Conservation (phyloP, 2,113 vertebrate species). For the Apaloderma vittatum region DNA sequence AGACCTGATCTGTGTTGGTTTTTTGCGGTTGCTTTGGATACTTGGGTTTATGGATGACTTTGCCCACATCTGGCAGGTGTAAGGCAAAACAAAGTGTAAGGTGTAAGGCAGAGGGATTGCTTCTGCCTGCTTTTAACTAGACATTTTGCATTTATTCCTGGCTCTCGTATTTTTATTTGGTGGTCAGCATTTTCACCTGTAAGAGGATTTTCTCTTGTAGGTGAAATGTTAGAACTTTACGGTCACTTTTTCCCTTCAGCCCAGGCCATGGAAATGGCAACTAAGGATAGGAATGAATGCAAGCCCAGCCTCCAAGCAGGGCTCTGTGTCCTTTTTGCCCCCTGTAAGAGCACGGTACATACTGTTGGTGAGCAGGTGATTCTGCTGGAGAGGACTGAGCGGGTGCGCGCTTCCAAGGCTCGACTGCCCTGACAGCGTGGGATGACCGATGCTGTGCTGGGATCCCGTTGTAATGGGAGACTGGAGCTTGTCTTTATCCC, state of each 20-base stretch:
- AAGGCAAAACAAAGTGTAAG: not conserved
- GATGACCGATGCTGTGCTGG: conserved; percentile 80
- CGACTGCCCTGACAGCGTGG: conserved; percentile 78
- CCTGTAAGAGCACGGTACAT: conserved; percentile 42
- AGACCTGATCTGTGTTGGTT: not conserved
- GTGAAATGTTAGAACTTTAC: not conserved
- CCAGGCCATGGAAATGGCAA: not conserved
- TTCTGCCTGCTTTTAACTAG: not conserved
- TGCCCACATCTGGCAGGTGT: not conserved
- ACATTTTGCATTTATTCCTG: not conserved
- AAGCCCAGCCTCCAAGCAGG: not conserved
- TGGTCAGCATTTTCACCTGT: not conserved
- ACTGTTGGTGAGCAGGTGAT: conserved; percentile 89
- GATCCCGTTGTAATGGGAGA: conserved; percentile 81
- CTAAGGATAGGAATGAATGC: not conserved
- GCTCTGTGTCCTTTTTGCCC: accelerated
- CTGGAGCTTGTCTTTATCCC: conserved; percentile 92
- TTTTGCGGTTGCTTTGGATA: not conserved
- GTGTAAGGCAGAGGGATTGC: not conserved
- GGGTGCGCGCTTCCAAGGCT: conserved; percentile 78
- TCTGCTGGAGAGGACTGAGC: conserved; percentile 87
- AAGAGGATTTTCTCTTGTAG: not conserved
- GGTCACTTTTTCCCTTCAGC: not conserved
- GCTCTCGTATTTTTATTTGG: not conserved
- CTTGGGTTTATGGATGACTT: not conserved